Evolutionary conservation across 2,888 invertebrate species (phyloP).

Genomic region (Sinelater perroti): DNA sequence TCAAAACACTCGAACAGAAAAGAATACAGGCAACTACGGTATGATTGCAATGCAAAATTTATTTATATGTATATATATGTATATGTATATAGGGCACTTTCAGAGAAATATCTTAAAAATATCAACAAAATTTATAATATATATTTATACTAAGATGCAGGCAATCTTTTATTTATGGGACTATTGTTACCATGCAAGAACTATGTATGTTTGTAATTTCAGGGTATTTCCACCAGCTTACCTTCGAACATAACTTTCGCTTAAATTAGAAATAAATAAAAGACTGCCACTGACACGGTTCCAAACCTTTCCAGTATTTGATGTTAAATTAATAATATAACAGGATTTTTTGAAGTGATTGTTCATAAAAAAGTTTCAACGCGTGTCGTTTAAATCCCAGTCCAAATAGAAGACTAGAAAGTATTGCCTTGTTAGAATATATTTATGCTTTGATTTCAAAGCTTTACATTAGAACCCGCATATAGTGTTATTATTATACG

Average conservation of each 20-base stretch:
- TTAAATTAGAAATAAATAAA: no score
- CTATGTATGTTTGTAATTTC: no score
- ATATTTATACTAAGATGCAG: no score
- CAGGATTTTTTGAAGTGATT: no score
- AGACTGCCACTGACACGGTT: no score
- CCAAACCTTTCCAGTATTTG: slow-evolving; percentile 18
- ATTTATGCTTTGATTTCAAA: slow-evolving; percentile 16
- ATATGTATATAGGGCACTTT: slow-evolving; percentile 49
- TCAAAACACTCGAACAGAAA: slow-evolving; percentile 17
- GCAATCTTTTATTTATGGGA: no score
- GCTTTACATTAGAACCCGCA: slow-evolving; percentile 8
- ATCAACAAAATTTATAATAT: slow-evolving; percentile 30
- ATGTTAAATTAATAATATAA: no score
- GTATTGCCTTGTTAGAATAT: slow-evolving; percentile 35
- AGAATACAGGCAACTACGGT: slow-evolving; percentile 53
- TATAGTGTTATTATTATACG: slow-evolving; percentile 8
- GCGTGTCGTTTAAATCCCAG: slow-evolving; percentile 7
- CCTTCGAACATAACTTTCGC: no score
- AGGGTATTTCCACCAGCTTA: no score
- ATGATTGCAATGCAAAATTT: slow-evolving; percentile 47
- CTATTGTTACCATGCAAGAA: no score
- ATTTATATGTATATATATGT: no score
- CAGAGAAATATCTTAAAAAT: slow-evolving; percentile 33
- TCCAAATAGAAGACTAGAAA: slow-evolving; percentile 22
- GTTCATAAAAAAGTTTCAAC: slow-evolving; percentile 21